phyloP scores from a whole-genome alignment of 2,797 vertebrate species.

The Clarias pachynema region DNA sequence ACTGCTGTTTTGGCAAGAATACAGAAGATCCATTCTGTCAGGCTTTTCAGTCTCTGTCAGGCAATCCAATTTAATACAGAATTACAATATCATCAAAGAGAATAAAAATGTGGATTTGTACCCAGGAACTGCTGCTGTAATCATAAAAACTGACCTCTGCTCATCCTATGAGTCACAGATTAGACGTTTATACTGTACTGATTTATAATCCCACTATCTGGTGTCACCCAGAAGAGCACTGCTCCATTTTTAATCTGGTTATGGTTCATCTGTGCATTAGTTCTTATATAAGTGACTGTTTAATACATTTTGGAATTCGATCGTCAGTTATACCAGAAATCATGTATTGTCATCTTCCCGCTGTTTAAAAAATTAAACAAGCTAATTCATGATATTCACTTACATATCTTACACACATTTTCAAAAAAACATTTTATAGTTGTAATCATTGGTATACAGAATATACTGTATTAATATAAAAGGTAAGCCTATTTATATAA shows the following conservation, averaged over 20 bases:
- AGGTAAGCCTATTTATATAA: too few species aligned
- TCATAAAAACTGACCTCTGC: not conserved
- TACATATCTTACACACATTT: too few species aligned
- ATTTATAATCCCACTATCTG: not conserved
- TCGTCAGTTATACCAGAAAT: too few species aligned
- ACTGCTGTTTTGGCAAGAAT: slow-evolving; percentile 7
- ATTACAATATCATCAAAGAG: not conserved
- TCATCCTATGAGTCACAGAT: not conserved
- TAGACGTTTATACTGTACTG: not conserved
- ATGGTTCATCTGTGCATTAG: not conserved
- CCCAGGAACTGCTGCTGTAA: not conserved
- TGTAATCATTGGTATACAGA: too few species aligned
- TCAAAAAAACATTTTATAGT: too few species aligned
- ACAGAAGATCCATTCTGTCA: slow-evolving; percentile 2
- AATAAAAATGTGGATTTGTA: not conserved
- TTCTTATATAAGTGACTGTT: not conserved
- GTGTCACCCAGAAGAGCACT: not conserved
- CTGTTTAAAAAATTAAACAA: too few species aligned
- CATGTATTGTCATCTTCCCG: too few species aligned
- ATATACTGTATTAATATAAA: too few species aligned
- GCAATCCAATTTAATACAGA: not conserved
- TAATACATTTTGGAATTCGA: not conserved
- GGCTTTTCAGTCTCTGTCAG: not conserved
- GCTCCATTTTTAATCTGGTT: not conserved
- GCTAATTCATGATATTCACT: too few species aligned